Percentiles rank a stretch among this genome's conserved stretches.
Evolutionary conservation across 2,888 invertebrate species (phyloP).

Genomic region (Aporophyla nigra): DNA sequence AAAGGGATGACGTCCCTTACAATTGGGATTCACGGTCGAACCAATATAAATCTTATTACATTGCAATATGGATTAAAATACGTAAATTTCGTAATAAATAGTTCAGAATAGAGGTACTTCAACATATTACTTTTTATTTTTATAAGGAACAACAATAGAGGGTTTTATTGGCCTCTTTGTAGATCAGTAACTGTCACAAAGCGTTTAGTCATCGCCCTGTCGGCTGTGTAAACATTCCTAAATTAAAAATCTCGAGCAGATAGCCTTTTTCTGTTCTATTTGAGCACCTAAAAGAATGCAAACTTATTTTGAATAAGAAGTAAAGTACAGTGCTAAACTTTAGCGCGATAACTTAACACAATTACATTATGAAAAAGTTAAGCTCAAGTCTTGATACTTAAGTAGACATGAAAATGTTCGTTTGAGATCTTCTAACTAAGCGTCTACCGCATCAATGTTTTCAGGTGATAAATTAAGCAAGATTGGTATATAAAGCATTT

Average conservation of each 20-base stretch:
- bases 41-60: constrained; percentile 63
- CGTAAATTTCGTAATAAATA: constrained; percentile 36
- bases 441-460: background rate
- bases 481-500: background rate
- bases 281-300: background rate
- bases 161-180: constrained; percentile 88
- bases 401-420: background rate
- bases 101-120: constrained; percentile 70
- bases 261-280: constrained; percentile 24
- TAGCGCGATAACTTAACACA: background rate
- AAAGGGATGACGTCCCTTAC: constrained; percentile 69
- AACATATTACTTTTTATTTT: constrained; percentile 80
- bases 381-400: background rate
- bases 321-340: background rate
- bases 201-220: constrained; percentile 82
- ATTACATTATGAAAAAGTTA: background rate
- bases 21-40: background rate
- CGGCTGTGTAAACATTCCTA: constrained; percentile 85
- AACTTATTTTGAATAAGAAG: constrained; percentile 2
- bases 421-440: background rate
- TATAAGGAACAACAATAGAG: constrained; percentile 82
- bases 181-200: constrained; percentile 86
- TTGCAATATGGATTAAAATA: constrained; percentile 59
- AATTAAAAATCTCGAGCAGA: constrained; percentile 68
- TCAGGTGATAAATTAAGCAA: no score